Evolutionary conservation across 2,888 invertebrate genomes (phyloP).

Genomic region (Pseudococcus viburni): DNA sequence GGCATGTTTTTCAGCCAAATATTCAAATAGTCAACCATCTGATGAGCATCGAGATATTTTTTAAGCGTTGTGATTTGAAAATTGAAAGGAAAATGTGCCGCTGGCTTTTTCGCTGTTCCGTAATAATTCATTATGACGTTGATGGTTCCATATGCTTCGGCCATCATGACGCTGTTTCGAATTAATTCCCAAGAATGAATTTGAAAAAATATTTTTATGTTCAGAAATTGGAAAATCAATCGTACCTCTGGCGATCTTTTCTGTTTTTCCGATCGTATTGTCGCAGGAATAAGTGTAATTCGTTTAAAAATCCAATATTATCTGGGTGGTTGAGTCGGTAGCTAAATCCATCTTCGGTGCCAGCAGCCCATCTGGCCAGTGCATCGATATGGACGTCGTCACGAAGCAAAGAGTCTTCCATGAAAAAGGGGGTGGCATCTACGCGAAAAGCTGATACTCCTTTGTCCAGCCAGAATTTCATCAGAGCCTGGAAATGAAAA

Average conservation of each 20-base stretch:
- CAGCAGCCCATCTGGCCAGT: neutral
- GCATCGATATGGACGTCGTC: conserved; percentile 50
- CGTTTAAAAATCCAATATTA: neutral
- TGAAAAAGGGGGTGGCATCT: conserved; percentile 62
- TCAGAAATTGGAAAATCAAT: neutral
- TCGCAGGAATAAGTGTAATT: neutral
- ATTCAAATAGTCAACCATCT: neutral
- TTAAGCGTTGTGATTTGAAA: neutral
- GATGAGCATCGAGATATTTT: neutral
- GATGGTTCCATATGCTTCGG: neutral
- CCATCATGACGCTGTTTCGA: neutral
- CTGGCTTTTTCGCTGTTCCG: neutral
- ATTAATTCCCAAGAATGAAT: neutral
- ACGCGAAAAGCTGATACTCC: conserved; percentile 65
- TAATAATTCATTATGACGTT: neutral
- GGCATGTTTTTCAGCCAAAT: neutral
- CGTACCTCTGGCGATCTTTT: neutral
- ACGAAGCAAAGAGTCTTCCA: conserved; percentile 8
- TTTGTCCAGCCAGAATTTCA: conserved; percentile 66
- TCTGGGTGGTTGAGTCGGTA: neutral
- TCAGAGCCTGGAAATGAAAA: conserved; percentile 36
- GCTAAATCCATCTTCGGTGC: neutral
- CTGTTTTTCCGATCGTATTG: neutral
- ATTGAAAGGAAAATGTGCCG: neutral
- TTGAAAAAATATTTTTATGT: neutral